These are phyloP conservation scores for Ophion costatus DNA, from an alignment of 2,888 invertebrate species.

Conservation along the genomic window DNA sequence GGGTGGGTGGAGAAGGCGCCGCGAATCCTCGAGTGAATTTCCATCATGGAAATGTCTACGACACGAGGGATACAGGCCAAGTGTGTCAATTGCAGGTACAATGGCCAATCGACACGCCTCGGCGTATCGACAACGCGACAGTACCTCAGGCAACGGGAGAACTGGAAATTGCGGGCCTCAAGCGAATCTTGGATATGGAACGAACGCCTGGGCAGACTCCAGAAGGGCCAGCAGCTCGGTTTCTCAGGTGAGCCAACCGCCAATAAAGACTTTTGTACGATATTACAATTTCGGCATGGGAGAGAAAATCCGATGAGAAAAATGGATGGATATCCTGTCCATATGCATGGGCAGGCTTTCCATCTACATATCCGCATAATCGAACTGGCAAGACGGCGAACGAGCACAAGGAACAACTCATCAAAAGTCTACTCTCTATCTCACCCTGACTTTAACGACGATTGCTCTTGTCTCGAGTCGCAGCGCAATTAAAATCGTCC, in stretches of 20 bases:
- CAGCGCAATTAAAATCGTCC: constrained; percentile 53
- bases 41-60: not conserved
- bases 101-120: constrained; percentile 85
- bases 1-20: not conserved
- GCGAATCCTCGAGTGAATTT: not conserved
- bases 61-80: not conserved
- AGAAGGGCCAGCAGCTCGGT: constrained; percentile 90
- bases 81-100: constrained; percentile 68
- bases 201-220: constrained; percentile 86
- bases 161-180: constrained; percentile 83
- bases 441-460: constrained; percentile 13
- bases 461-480: constrained; percentile 52
- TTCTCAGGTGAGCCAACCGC: constrained; percentile 86
- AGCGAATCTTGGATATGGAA: constrained; percentile 84
- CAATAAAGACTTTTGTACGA: not conserved
- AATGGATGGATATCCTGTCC: not conserved
- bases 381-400: not conserved
- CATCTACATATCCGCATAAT: constrained; percentile 38
- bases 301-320: constrained; percentile 12
- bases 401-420: not conserved
- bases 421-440: constrained; percentile 10
- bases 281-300: constrained; percentile 6
- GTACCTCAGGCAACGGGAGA: constrained; percentile 82
- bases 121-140: constrained; percentile 86
- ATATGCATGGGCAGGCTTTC: constrained; percentile 37